Percentiles rank a stretch among this genome's conserved stretches.
These are phyloP conservation scores for Chromis chromis DNA, from an alignment of 2,797 vertebrate genomes.

Conservation along the genomic window DNA sequence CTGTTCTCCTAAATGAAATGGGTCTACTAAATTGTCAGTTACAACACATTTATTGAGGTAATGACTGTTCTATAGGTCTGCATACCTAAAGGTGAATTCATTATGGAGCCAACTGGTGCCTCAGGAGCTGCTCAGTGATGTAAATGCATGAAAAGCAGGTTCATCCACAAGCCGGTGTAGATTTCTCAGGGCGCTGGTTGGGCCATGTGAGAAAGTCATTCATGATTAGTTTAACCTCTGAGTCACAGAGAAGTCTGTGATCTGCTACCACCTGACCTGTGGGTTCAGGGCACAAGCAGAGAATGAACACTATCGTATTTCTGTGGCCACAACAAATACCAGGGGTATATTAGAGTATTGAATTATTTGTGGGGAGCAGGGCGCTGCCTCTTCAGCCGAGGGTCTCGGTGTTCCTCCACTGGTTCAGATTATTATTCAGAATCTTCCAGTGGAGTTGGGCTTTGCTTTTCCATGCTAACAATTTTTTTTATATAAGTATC, in stretches of 20 bases:
- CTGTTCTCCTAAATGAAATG: background rate
- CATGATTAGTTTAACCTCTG: slow-evolving; percentile 83
- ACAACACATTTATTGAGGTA: background rate
- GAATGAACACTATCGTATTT: slow-evolving; percentile 88
- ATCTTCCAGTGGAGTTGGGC: background rate
- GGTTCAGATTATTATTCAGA: slow-evolving; percentile 1
- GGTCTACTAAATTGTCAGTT: slow-evolving; percentile 1
- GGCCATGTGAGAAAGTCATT: slow-evolving; percentile 77
- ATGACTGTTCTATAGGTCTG: background rate
- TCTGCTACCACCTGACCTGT: slow-evolving; percentile 85
- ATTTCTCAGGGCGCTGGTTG: slow-evolving; percentile 72
- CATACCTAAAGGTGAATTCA: background rate
- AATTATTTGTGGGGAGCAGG: slow-evolving; percentile 76
- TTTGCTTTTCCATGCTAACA: slow-evolving; percentile 16
- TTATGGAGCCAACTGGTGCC: background rate
- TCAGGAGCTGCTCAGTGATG: slow-evolving; percentile 5
- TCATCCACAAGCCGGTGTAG: slow-evolving; percentile 65
- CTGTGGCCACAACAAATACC: slow-evolving; percentile 78
- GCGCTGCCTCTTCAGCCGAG: slow-evolving; percentile 42
- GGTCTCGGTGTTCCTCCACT: slow-evolving; percentile 49
- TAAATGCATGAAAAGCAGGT: slow-evolving; percentile 55
- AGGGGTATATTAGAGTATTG: slow-evolving; percentile 78
- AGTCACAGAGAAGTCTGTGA: slow-evolving; percentile 82
- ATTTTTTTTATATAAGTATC: slow-evolving; percentile 1
- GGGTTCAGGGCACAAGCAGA: slow-evolving; percentile 81